phyloP scores from a whole-genome alignment of 2,113 vertebrate species.

The Pithys albifrons region DNA sequence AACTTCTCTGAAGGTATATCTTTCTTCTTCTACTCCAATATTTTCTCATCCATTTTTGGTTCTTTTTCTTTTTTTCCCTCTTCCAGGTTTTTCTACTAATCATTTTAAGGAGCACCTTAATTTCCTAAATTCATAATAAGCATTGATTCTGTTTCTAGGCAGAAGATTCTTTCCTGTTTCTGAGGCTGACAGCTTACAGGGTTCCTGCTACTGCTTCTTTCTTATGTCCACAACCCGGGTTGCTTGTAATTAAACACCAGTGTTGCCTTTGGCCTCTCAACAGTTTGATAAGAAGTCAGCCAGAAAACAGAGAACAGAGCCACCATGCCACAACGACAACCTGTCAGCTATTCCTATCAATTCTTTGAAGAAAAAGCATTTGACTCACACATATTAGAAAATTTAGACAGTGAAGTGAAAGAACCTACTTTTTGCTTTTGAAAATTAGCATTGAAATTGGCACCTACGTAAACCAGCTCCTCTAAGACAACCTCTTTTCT shows the following conservation, averaged over 20 bases:
- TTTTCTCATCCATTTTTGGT: background rate
- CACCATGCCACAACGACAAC: background rate
- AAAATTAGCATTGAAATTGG: background rate
- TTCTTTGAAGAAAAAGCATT: background rate
- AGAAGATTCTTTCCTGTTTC: background rate
- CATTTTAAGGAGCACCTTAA: background rate
- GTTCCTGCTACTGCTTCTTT: background rate
- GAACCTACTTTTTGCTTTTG: background rate
- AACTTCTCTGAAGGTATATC: background rate
- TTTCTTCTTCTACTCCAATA: background rate
- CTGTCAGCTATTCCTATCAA: background rate
- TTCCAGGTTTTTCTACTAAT: background rate
- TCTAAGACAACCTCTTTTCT: background rate
- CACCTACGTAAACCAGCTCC: background rate
- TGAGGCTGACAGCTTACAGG: background rate
- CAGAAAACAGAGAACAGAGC: background rate
- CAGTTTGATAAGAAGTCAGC: background rate
- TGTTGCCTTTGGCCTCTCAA: background rate
- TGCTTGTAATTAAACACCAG: background rate
- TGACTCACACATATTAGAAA: background rate
- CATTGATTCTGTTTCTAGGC: background rate
- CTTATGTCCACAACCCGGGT: background rate
- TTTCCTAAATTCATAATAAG: background rate
- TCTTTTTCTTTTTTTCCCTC: background rate
- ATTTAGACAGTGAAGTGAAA: background rate